Percentiles rank a stretch among this genome's conserved stretches.
phyloP scores from a whole-genome alignment of 1,140 invertebrate genomes.

The Hylaeus volcanicus region DNA sequence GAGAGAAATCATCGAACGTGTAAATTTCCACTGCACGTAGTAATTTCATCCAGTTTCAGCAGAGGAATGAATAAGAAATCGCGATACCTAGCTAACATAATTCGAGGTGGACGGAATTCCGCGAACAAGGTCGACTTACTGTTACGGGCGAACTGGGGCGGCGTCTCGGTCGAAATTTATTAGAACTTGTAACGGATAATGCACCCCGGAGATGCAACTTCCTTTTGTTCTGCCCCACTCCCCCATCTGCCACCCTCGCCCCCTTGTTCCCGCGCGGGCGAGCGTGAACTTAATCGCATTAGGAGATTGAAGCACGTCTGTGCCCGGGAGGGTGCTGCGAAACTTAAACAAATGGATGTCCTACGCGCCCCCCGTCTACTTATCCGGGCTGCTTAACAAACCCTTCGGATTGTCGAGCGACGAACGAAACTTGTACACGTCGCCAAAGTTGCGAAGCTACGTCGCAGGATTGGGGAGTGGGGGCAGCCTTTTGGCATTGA shows the following conservation, averaged over 20 bases:
- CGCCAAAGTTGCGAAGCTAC: too few species aligned
- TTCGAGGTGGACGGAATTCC: conserved; percentile 4
- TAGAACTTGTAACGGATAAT: conserved; percentile 43
- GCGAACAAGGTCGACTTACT: conserved; percentile 16
- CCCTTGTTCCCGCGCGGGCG: background rate
- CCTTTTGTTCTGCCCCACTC: background rate
- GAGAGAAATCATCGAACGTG: too few species aligned
- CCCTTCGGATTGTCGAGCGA: background rate
- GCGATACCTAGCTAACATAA: background rate
- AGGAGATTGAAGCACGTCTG: conserved; percentile 41
- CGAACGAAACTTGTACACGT: background rate
- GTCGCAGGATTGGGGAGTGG: too few species aligned
- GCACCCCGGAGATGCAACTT: conserved; percentile 35
- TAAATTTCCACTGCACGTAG: background rate
- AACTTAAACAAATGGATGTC: conserved; percentile 25
- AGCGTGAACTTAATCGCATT: conserved; percentile 43
- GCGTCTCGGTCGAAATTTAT: conserved; percentile 33
- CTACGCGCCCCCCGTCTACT: background rate
- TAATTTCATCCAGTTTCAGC: background rate
- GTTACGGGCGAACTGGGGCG: background rate
- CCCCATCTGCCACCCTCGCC: too few species aligned
- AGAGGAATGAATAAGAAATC: background rate
- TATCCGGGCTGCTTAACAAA: conserved; percentile 19
- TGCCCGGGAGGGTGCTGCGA: conserved; percentile 11
- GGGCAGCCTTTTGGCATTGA: too few species aligned